Evolutionary conservation across 2,113 vertebrate species (phyloP), one percentile per base, ranked within the genome.

Genomic region (Callospermophilus lateralis): DNA sequence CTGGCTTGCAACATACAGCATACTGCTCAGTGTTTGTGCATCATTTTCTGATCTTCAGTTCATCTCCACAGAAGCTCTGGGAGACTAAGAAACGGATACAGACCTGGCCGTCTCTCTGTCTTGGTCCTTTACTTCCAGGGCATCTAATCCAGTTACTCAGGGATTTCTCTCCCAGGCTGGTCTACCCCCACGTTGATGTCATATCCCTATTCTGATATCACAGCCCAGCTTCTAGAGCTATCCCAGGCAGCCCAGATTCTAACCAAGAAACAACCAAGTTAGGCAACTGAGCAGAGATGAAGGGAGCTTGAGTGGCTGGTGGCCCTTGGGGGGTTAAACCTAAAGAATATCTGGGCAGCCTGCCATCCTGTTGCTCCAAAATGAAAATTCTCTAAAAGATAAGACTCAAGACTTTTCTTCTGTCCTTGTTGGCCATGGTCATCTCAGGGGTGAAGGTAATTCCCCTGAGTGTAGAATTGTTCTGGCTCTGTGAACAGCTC

Each of bases 181-280:
- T 55, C 37, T 88, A 70, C 4, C 48, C 68, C 26, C 24, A 32
- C 22, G 2, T 1, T 95, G 97, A 97, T 90, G 95, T 97, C 96
- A 96, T 37, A 94, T 48, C 48, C 48, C 93, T 80, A 94, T 94
- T 97, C 92, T 98, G 97, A 97, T 84, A 74, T 97, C 95, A 98
- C 45, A 96, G 48, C 39, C 89, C 28, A 32, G 80, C 6, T 39
- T 61, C 84, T 73, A 67, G 86, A 94, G 74, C 88, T 37, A 67
- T 19, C 61, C 51, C 19, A 45, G 65, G 76, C 45, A 67, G 85
- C 74, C 68, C 32, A 70, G 68, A 65, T 90, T 95, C 93, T 96
- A 42, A 45, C 65, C 76, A 84, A 68, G 86, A 74, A 80, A 67
- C 74, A 81, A 48, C 53, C 30, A 88, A 28, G 22, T 30, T 76